Conservation (phyloP, 2,113 vertebrate genomes). For the Hymenochirus boettgeri region DNA sequence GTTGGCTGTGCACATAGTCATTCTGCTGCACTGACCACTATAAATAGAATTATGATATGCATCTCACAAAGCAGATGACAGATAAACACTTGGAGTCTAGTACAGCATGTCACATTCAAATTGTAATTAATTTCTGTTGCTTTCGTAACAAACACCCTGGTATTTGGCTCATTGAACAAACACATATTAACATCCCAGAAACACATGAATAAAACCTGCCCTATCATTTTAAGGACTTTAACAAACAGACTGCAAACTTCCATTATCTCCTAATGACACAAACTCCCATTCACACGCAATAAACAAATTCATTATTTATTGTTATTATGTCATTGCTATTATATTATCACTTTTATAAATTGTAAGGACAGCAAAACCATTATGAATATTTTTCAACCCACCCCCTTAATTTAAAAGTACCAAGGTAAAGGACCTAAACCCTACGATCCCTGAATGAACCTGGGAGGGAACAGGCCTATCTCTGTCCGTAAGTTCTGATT, state of each 20-base stretch:
- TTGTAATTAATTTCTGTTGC: constrained; percentile 46
- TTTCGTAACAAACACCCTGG: constrained; percentile 14
- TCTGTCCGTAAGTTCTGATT: no score
- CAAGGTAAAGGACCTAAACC: no score
- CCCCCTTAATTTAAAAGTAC: no score
- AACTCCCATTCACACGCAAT: no score
- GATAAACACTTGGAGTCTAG: constrained; percentile 43
- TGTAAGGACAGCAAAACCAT: no score
- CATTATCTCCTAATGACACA: not conserved
- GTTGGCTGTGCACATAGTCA: constrained; percentile 22
- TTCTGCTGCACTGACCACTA: constrained; percentile 29
- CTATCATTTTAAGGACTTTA: not conserved
- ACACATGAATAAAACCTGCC: not conserved
- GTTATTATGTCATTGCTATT: no score
- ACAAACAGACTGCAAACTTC: not conserved
- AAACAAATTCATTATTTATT: no score
- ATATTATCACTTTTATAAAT: no score
- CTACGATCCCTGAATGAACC: no score
- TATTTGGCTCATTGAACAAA: constrained; percentile 4
- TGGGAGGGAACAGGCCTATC: no score
- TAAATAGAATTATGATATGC: constrained; percentile 45
- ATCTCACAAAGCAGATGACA: constrained; percentile 39
- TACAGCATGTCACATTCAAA: constrained; percentile 47
- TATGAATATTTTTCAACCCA: no score
- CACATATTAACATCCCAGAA: not conserved